Conservation (phyloP, 2,797 vertebrate species). For the Thamnophis elegans region DNA sequence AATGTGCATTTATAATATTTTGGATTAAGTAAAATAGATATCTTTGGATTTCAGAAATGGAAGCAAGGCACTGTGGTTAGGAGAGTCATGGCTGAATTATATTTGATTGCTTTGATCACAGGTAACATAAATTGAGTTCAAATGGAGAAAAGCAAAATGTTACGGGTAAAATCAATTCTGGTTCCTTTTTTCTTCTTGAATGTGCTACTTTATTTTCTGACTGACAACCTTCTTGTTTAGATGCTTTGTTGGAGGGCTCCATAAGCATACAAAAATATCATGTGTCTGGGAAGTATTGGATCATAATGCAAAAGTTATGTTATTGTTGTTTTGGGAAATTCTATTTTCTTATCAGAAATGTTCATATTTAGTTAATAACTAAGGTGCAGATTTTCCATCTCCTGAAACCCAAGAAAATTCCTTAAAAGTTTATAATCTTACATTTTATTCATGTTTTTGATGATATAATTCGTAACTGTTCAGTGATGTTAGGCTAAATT, state of each 20-base stretch:
- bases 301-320: neutral
- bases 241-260: neutral
- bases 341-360: neutral
- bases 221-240: neutral
- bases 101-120: neutral
- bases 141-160: neutral
- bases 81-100: neutral
- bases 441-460: neutral
- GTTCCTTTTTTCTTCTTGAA: neutral
- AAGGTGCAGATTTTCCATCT: neutral
- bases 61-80: neutral
- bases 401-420: neutral
- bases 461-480: neutral
- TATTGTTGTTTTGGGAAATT: neutral
- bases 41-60: neutral
- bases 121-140: neutral
- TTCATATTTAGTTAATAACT: neutral
- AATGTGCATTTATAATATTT: neutral
- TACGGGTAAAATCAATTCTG: neutral
- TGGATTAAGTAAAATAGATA: neutral
- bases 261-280: neutral
- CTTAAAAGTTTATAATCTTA: neutral
- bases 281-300: neutral
- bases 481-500: neutral
- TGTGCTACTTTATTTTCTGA: neutral